phyloP scores from a whole-genome alignment of 2,113 vertebrate genomes.

The Panthera uncia region DNA sequence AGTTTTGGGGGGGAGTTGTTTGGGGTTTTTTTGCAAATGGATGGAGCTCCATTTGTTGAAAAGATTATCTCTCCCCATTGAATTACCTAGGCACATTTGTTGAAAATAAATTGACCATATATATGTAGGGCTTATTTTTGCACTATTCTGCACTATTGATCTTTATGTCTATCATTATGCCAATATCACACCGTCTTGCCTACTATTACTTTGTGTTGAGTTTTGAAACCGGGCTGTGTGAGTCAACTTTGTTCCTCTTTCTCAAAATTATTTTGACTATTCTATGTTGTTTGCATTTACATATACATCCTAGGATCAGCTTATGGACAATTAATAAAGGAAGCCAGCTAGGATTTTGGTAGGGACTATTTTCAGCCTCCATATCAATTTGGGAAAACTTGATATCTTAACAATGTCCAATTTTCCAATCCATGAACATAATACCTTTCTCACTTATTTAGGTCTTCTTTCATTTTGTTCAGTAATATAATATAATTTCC shows the following conservation, averaged over 20 bases:
- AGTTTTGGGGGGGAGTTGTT: not conserved
- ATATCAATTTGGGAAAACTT: not conserved
- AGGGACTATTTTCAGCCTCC: not conserved
- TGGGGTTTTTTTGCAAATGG: not conserved
- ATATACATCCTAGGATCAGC: not conserved
- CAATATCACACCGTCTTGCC: not conserved
- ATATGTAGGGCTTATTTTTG: not conserved
- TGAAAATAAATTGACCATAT: not conserved
- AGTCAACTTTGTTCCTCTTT: not conserved
- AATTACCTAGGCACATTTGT: not conserved
- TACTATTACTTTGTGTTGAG: not conserved
- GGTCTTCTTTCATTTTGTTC: not conserved
- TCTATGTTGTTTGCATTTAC: not conserved
- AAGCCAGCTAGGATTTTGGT: not conserved
- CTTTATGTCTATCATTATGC: not conserved
- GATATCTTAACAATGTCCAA: not conserved
- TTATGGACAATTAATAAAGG: not conserved
- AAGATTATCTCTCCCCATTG: not conserved
- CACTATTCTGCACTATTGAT: not conserved
- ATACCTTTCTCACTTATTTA: not conserved
- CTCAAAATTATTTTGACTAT: not conserved
- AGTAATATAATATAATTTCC: not conserved
- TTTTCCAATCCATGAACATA: not conserved
- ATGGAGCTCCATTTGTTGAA: not conserved
- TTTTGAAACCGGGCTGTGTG: not conserved